Conservation (phyloP, 2,888 invertebrate genomes). For the Lepidochitona cinerea region DNA sequence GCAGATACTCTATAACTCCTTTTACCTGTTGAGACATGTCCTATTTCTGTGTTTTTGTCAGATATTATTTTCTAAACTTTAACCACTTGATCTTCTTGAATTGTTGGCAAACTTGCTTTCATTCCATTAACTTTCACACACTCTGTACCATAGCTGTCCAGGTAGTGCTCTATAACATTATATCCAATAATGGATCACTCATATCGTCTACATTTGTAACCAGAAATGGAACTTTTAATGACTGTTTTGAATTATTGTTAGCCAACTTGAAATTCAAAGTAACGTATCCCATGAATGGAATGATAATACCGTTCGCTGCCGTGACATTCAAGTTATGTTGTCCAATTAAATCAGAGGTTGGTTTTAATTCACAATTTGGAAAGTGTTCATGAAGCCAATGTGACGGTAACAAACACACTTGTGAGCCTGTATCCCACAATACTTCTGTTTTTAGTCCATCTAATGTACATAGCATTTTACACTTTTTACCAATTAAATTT, state of each 20-base stretch:
- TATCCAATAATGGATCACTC: not conserved
- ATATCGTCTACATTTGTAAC: not conserved
- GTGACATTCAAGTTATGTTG: not conserved
- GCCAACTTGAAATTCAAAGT: not conserved
- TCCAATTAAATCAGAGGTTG: not conserved
- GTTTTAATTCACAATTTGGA: not conserved
- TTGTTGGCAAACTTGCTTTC: not conserved
- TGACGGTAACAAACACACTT: not conserved
- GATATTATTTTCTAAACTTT: not conserved
- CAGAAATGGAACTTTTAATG: not conserved
- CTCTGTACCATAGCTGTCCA: not conserved
- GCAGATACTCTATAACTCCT: not conserved
- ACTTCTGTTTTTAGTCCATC: not conserved
- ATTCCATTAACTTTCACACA: not conserved
- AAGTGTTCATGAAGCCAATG: not conserved
- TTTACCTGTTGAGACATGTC: not conserved
- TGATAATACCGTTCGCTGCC: not conserved
- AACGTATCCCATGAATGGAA: not conserved
- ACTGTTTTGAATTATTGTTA: not conserved
- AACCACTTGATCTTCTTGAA: not conserved
- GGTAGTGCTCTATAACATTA: not conserved
- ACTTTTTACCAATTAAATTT: not conserved
- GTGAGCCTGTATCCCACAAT: not conserved
- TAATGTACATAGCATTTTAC: constrained; percentile 2
- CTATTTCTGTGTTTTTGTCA: not conserved